Evolutionary conservation across 1,140 invertebrate species (phyloP).

Genomic region (Drosophila paulistorum): DNA sequence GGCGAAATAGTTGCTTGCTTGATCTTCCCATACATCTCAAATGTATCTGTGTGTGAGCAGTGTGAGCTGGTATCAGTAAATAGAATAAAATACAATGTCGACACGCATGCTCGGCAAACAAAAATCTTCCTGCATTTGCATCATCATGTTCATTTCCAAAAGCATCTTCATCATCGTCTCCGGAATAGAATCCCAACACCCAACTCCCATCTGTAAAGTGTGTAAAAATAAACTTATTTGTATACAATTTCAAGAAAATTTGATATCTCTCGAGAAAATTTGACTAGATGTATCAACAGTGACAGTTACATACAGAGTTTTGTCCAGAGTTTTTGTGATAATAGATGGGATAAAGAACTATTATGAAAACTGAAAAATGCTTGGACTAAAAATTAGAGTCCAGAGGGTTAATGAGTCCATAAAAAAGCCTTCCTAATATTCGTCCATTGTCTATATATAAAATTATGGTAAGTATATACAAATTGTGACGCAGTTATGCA

Average conservation of each 20-base stretch:
- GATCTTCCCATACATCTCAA: slow-evolving; percentile 43
- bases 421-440: no score
- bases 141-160: slow-evolving; percentile 30
- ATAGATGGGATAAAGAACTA: no score
- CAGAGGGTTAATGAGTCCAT: no score
- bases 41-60: not conserved
- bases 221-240: not conserved
- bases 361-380: no score
- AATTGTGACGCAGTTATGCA: not conserved
- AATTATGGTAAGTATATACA: no score
- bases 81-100: slow-evolving; percentile 30
- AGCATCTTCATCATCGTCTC: slow-evolving; percentile 14
- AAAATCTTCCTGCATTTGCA: slow-evolving; percentile 44
- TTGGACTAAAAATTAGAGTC: no score
- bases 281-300: not conserved
- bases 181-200: slow-evolving; percentile 12
- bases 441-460: no score
- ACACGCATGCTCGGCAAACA: slow-evolving; percentile 37
- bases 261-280: not conserved
- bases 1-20: slow-evolving; percentile 13
- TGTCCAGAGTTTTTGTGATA: no score
- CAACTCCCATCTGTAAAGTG: not conserved
- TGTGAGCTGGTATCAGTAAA: slow-evolving; percentile 59
- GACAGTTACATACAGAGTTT: not conserved
- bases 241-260: not conserved